A percentile compares a stretch with the other conserved stretches of the same genome.
Conservation (phyloP, 2,888 invertebrate genomes). For the Rugalucina vietnamica region DNA sequence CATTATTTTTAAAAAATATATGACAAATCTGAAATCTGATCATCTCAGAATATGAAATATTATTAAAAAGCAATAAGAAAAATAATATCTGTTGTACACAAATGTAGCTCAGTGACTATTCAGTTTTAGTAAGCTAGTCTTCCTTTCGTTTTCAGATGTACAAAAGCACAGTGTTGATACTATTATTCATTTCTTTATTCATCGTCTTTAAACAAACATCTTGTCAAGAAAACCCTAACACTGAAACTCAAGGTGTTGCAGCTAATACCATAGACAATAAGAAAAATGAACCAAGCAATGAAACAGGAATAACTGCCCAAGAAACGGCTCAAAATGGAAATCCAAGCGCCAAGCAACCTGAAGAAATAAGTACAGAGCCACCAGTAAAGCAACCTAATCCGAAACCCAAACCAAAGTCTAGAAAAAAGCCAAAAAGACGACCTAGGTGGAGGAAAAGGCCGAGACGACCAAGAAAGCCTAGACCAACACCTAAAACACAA, state of each 20-base stretch:
- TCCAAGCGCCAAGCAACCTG: neutral
- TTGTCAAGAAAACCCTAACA: neutral
- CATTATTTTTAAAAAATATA: too few relatives aligned
- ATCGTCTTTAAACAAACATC: constrained; percentile 2
- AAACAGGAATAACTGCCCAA: neutral
- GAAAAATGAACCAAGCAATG: neutral
- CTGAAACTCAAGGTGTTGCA: neutral
- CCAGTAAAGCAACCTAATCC: neutral
- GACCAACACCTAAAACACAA: neutral
- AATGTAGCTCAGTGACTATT: too few relatives aligned
- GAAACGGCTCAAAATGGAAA: neutral
- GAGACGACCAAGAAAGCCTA: neutral
- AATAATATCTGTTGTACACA: too few relatives aligned
- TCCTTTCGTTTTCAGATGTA: constrained; percentile 27
- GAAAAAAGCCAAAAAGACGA: neutral
- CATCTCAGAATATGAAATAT: too few relatives aligned
- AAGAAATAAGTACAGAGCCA: neutral
- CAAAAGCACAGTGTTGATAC: neutral
- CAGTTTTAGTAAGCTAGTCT: too few relatives aligned
- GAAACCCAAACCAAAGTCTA: neutral
- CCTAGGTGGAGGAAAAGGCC: neutral
- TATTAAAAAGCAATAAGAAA: too few relatives aligned
- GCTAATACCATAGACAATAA: neutral
- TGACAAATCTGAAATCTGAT: too few relatives aligned
- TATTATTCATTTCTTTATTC: neutral